These are phyloP conservation scores for Leptobrachium ailaonicum DNA, from an alignment of 2,113 vertebrate species.

Conservation along the genomic window DNA sequence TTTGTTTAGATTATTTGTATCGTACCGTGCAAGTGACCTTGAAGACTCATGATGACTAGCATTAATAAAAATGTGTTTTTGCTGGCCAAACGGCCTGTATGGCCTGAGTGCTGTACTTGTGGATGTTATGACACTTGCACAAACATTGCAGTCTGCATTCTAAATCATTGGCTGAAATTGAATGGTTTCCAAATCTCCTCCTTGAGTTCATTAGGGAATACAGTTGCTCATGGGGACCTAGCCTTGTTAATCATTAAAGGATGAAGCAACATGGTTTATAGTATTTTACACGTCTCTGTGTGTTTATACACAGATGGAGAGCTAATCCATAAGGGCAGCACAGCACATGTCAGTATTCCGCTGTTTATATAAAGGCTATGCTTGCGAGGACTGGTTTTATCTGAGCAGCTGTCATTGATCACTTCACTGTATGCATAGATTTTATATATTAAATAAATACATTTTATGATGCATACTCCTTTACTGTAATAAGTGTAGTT, in stretches of 20 bases:
- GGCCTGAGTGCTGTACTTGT: conserved; percentile 12
- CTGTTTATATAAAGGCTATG: conserved; percentile 19
- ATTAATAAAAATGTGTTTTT: conserved; percentile 1
- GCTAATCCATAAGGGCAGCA: conserved; percentile 14
- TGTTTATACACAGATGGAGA: not conserved
- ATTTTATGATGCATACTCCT: not conserved
- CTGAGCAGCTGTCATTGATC: conserved; percentile 20
- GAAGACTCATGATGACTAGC: not conserved
- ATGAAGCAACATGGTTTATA: conserved; percentile 7
- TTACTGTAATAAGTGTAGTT: not conserved
- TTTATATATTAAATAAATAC: not conserved
- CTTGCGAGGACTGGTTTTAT: conserved; percentile 3
- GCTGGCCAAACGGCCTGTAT: not conserved
- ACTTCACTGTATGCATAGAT: conserved; percentile 6
- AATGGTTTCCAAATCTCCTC: not conserved
- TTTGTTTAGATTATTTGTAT: conserved; percentile 16
- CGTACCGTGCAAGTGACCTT: not conserved
- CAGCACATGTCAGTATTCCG: not conserved
- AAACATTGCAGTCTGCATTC: not conserved
- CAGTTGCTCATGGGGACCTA: not conserved
- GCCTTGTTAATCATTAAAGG: conserved; percentile 31
- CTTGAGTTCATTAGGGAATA: not conserved
- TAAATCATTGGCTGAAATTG: conserved; percentile 8
- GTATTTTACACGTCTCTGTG: conserved; percentile 13
- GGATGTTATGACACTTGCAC: conserved; percentile 37